Evolutionary conservation across 1,140 invertebrate species (phyloP).

Genomic region (Agrilus planipennis): DNA sequence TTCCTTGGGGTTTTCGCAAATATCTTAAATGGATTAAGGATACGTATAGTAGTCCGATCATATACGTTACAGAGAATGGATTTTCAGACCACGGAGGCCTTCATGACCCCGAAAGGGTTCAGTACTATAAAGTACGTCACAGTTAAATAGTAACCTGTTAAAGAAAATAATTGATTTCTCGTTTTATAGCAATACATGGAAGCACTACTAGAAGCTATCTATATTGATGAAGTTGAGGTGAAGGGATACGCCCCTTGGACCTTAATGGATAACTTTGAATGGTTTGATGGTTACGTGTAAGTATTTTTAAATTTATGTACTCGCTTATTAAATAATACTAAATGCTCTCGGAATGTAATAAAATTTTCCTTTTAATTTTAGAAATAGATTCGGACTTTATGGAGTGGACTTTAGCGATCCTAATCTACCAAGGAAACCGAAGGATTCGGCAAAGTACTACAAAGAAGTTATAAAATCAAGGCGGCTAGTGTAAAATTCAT

Average conservation of each 20-base stretch:
- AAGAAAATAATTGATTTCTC: background rate
- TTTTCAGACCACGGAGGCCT: constrained; percentile 39
- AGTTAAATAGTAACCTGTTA: background rate
- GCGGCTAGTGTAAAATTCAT: too few species aligned
- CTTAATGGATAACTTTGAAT: constrained; percentile 69
- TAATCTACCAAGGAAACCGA: constrained; percentile 50
- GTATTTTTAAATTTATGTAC: constrained; percentile 13
- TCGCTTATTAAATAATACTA: background rate
- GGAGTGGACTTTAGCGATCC: constrained; percentile 61
- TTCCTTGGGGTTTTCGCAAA: constrained; percentile 40
- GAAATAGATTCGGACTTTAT: constrained; percentile 57
- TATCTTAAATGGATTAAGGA: constrained; percentile 47
- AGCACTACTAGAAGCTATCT: constrained; percentile 47
- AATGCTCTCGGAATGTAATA: background rate
- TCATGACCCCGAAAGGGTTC: constrained; percentile 41
- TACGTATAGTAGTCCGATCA: constrained; percentile 44
- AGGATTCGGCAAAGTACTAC: constrained; percentile 53
- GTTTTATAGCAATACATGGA: constrained; percentile 43
- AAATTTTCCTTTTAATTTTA: constrained; percentile 32
- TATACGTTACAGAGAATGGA: constrained; percentile 61
- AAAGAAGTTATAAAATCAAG: constrained; percentile 39
- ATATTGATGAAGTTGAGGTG: constrained; percentile 55
- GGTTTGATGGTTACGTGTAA: constrained; percentile 51
- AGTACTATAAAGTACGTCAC: constrained; percentile 18
- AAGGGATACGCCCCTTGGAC: constrained; percentile 67